Base-by-base conservation (phyloP, 2,113 vertebrate genomes). In the Lepus timidus region DNA sequence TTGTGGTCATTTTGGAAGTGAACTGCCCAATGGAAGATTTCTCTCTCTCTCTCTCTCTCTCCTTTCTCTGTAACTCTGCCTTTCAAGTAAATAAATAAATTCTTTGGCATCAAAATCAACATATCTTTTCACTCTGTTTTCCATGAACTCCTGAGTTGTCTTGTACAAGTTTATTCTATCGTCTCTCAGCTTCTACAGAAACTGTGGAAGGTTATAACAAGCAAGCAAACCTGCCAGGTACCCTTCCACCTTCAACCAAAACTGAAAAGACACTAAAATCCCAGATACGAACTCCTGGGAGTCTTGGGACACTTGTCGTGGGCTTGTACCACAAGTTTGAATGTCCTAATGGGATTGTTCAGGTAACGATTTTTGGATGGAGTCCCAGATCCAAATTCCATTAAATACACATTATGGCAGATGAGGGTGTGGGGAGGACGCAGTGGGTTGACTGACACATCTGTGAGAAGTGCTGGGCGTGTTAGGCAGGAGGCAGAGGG, bases 321-420 rank as follows among this genome's bases (percentile, higher is more conserved):
- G 55, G 14, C 22, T 55, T 9, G 2, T 33, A 10, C 64, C n/a
- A 31, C 0, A 1, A 29, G 29, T 75, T 23, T 55, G 17, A 78
- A 44, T 49, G 55, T 51, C 79, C 51, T 58, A 20, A 23, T 23
- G 23, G 61, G 81, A 36, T 55, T 94, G 29, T 88, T 93, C 44
- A 79, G 58, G n/a, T 88, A 55, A 80, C 82, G 65, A 91, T 55
- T 90, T 58, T 92, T 88, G 82, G 82, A 85, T 80, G n/a, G 31
- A 13, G 13, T 78, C 81, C 88, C 78, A 95, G 94, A 85, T 75
- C 36, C 79, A 80, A 79, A 92, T 83, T 82, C 65, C 79, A 88
- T 79, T 93, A 93, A 92, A 62, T 61, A 51, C 27, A 81, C 65
- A 84, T 88, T 76, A 73, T 25, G 81, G 51, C 0, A 3, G 82